Evolutionary conservation across 2,888 invertebrate species (phyloP).

Genomic region (Leptothorax acervorum): DNA sequence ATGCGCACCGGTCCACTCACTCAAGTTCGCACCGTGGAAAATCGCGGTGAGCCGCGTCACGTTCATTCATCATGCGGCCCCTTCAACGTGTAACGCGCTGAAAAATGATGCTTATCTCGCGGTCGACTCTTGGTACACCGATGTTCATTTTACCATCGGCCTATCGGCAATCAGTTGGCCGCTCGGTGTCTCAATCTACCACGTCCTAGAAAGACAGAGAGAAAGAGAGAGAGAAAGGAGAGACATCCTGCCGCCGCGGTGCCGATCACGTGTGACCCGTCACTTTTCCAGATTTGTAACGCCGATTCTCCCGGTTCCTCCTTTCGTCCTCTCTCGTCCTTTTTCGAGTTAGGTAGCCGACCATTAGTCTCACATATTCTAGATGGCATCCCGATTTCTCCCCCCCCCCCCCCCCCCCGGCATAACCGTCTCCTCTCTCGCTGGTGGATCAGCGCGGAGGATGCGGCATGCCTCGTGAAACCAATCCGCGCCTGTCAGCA

Average conservation of each 20-base stretch:
- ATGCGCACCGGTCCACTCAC: constrained; percentile 37
- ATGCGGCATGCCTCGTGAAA: constrained; percentile 63
- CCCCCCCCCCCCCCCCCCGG: not conserved
- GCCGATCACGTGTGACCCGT: constrained; percentile 68
- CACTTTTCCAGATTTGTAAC: constrained; percentile 77
- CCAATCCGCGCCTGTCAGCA: constrained; percentile 72
- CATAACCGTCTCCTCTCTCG: constrained; percentile 67
- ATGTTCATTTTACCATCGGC: constrained; percentile 76
- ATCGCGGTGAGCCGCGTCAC: constrained; percentile 52
- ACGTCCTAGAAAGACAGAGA: constrained; percentile 27
- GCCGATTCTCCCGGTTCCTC: constrained; percentile 68
- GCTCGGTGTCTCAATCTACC: constrained; percentile 74
- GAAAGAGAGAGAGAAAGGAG: constrained; percentile 28
- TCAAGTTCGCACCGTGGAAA: constrained; percentile 66
- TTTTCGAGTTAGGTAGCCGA: constrained; percentile 68
- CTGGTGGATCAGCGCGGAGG: constrained; percentile 48
- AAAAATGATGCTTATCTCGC: constrained; percentile 76
- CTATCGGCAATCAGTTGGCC: constrained; percentile 75
- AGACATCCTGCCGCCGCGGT: constrained; percentile 34
- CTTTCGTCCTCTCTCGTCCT: constrained; percentile 50
- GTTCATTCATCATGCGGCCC: constrained; percentile 72
- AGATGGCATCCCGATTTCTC: constrained; percentile 67
- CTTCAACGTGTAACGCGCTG: constrained; percentile 66
- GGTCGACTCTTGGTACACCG: constrained; percentile 63
- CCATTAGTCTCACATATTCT: constrained; percentile 73